These are phyloP conservation scores for Melieria picta DNA, from an alignment of 2,888 invertebrate species.

Conservation along the genomic window DNA sequence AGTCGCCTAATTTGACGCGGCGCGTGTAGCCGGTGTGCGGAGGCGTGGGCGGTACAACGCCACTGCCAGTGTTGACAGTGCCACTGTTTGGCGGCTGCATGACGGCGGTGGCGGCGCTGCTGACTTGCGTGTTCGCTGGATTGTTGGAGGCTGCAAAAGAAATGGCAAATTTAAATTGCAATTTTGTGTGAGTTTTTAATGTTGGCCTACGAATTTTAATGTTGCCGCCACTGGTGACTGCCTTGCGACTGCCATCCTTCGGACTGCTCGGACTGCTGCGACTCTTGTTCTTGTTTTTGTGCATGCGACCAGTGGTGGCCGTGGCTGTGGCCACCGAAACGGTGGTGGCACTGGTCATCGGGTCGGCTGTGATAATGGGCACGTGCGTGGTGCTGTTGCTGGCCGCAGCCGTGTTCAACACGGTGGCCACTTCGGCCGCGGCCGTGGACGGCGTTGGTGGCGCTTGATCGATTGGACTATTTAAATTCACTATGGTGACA, in stretches of 20 bases:
- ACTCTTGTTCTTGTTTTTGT: constrained; percentile 51
- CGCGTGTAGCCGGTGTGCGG: constrained; percentile 69
- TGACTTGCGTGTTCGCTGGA: constrained; percentile 21
- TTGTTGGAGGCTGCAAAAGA: constrained; percentile 25
- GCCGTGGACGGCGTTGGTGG: constrained; percentile 39
- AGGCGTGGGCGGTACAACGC: constrained; percentile 55
- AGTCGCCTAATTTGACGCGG: constrained; percentile 77
- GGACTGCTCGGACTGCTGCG: constrained; percentile 57
- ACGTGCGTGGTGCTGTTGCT: constrained; percentile 31
- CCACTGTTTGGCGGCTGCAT: constrained; percentile 20
- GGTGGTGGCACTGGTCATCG: constrained; percentile 42
- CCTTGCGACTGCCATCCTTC: constrained; percentile 47
- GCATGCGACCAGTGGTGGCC: constrained; percentile 46
- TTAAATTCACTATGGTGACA: constrained; percentile 83
- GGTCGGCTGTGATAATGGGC: constrained; percentile 45
- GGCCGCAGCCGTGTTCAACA: constrained; percentile 41
- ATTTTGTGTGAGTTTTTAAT: background rate
- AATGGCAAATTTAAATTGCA: background rate
- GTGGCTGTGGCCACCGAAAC: constrained; percentile 43
- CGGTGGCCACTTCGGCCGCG: constrained; percentile 41
- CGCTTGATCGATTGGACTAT: constrained; percentile 64
- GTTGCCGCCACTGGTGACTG: constrained; percentile 50
- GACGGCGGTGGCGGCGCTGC: constrained; percentile 41
- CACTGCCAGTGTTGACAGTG: constrained; percentile 32
- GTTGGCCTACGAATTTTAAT: constrained; percentile 54